Percentiles rank a stretch among this genome's conserved stretches.
Conservation (phyloP, 2,797 vertebrate genomes). For the Schizopygopsis malacanthus region DNA sequence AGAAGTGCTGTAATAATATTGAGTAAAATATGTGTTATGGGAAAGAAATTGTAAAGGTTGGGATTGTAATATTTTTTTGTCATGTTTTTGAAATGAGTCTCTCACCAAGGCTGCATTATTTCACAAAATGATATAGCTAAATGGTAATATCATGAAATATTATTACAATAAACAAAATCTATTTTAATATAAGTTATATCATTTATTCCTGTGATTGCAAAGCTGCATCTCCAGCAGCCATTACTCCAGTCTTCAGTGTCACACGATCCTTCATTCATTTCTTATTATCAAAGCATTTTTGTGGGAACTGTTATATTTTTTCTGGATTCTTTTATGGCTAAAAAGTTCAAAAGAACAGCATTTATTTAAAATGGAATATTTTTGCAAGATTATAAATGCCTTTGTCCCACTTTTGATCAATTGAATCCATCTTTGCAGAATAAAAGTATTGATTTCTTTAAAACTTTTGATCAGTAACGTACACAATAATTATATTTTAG, state of each 20-base stretch:
- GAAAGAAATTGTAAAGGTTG: neutral
- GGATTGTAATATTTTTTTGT: neutral
- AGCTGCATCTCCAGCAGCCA: too few species aligned
- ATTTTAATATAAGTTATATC: neutral
- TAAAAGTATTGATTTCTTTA: neutral
- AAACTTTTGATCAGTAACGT: neutral
- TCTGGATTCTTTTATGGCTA: neutral
- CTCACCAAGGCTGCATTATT: neutral
- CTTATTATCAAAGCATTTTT: too few species aligned
- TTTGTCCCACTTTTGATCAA: neutral
- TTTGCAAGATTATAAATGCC: neutral
- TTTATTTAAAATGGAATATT: too few species aligned
- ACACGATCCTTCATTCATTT: neutral
- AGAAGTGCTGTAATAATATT: neutral
- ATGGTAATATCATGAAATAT: neutral
- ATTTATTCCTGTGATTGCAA: neutral
- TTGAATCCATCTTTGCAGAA: neutral
- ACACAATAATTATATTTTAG: neutral
- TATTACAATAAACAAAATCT: too few species aligned
- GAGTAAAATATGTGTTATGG: neutral
- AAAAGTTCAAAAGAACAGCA: neutral
- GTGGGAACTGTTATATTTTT: neutral
- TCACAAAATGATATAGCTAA: neutral
- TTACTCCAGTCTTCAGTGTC: too few species aligned
- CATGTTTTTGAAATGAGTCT: too few species aligned